Evolutionary conservation across 2,113 vertebrate genomes (phyloP), one percentile per base, ranked within the genome.

Genomic region (Elachura formosa): DNA sequence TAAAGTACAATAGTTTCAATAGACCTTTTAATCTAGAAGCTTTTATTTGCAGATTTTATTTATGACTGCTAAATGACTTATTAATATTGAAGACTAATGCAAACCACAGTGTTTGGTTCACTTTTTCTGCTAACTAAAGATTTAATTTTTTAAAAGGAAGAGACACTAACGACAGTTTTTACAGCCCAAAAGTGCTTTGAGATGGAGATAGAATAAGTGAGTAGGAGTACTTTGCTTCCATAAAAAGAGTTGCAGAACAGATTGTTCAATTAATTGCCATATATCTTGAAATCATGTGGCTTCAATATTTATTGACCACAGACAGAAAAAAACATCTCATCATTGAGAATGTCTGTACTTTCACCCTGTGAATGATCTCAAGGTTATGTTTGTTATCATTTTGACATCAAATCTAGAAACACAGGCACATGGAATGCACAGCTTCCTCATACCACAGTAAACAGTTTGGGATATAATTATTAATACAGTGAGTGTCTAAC

Each of bases 41-140:
- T 92, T 90, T 93, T 94, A 84, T 93, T 78, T 87, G 4, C 10
- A 94, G 91, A 41, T 84, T 78, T 95, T 95, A 85, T 95, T 96
- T 94, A 78, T 94, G 55, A 48, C 45, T 72, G 46, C 72, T 90
- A 92, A 93, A 75, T 67, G 17, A 72, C 58, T 86, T 75, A 46
- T 45, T 92, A 68, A 72, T 83, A 87, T 40, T 81, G 80, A 87
- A 90, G 49, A 76, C 55, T 89, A 92, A 89, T 78, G 74, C 17
- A 94, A 89, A 75, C 69, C 34, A 55, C 14, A 61, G 36, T 31
- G 62, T 75, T 71, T 63, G 12, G 17, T 87, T 91, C 59, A 87
- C 18, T 83, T 95, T 89, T 92, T 46, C 54, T 3, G 0, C 43
- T 94, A 91, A 94, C 89, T 91, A 89, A 87, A 76, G n/a, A 40